These are phyloP conservation scores for Serripes groenlandicus DNA, from an alignment of 2,888 invertebrate species.

Conservation along the genomic window DNA sequence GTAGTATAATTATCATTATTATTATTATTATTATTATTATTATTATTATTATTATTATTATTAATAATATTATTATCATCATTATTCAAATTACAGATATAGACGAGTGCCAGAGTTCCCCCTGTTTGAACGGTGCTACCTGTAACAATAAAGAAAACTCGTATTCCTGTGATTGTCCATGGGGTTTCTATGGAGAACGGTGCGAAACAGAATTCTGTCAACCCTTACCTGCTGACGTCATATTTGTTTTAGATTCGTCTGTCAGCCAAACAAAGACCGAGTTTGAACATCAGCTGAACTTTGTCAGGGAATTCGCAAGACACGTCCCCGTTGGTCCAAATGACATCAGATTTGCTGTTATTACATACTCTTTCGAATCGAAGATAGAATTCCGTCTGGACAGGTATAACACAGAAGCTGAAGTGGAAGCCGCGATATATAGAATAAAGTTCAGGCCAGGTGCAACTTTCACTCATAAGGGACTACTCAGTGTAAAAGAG, in stretches of 20 bases:
- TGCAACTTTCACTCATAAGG: slow-evolving; percentile 39
- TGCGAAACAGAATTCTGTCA: slow-evolving; percentile 46
- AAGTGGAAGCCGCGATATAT: slow-evolving; percentile 18
- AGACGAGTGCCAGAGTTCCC: slow-evolving; percentile 10
- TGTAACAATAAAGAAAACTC: slow-evolving; percentile 20
- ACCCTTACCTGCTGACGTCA: slow-evolving; percentile 42
- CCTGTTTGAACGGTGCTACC: slow-evolving; percentile 26
- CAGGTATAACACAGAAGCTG: slow-evolving; percentile 1
- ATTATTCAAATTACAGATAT: slow-evolving; percentile 1
- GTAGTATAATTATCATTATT: too few relatives aligned
- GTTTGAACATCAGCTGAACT: slow-evolving; percentile 40
- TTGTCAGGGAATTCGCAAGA: slow-evolving; percentile 28
- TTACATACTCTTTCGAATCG: slow-evolving; percentile 35
- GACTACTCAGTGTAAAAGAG: slow-evolving; percentile 1
- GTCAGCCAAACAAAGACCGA: slow-evolving; percentile 40
- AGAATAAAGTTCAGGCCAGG: slow-evolving; percentile 33
- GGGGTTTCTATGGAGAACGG: slow-evolving; percentile 3
- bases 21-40: too few relatives aligned
- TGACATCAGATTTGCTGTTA: slow-evolving; percentile 32
- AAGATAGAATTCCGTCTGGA: slow-evolving; percentile 35
- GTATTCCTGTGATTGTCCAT: slow-evolving; percentile 21
- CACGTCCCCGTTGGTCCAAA: slow-evolving; percentile 25
- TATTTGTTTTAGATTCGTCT: slow-evolving; percentile 49
- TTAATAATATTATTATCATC: too few relatives aligned
- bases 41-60: too few relatives aligned